Conservation (phyloP, 2,888 invertebrate genomes). For the Phyllotreta cruciferae region DNA sequence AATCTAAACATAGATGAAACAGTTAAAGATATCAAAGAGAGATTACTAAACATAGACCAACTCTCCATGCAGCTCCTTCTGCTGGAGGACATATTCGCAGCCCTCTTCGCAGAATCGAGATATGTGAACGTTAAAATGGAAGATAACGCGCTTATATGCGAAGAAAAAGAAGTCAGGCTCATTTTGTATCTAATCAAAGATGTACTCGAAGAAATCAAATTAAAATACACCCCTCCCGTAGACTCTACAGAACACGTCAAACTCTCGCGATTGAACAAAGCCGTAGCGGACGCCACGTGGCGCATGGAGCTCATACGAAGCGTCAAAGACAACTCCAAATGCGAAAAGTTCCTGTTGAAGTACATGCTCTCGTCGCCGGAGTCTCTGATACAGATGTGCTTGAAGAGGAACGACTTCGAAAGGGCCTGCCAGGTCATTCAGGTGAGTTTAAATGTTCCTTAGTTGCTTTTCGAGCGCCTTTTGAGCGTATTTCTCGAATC, state of each 20-base stretch:
- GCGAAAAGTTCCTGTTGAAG: slow-evolving; percentile 64
- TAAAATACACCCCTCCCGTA: slow-evolving; percentile 55
- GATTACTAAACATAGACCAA: slow-evolving; percentile 40
- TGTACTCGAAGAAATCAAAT: slow-evolving; percentile 63
- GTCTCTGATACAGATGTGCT: slow-evolving; percentile 76
- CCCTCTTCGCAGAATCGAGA: slow-evolving; percentile 59
- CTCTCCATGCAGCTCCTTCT: slow-evolving; percentile 64
- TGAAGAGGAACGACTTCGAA: slow-evolving; percentile 75
- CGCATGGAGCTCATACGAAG: slow-evolving; percentile 73
- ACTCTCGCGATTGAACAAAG: slow-evolving; percentile 58
- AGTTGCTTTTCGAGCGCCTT: slow-evolving; percentile 66
- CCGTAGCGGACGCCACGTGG: slow-evolving; percentile 75
- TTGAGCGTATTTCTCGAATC: slow-evolving; percentile 65
- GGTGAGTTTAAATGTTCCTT: slow-evolving; percentile 68
- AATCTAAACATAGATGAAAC: slow-evolving; percentile 31
- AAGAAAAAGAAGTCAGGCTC: slow-evolving; percentile 66
- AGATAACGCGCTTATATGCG: slow-evolving; percentile 65
- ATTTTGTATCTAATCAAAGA: slow-evolving; percentile 66
- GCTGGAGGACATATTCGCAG: slow-evolving; percentile 74
- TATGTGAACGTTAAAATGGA: slow-evolving; percentile 23
- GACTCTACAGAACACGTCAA: slow-evolving; percentile 50
- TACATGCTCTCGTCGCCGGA: slow-evolving; percentile 79
- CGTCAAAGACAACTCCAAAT: slow-evolving; percentile 62
- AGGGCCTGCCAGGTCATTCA: slow-evolving; percentile 82
- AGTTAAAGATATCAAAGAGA: slow-evolving; percentile 35